phyloP scores from a whole-genome alignment of 2,797 vertebrate genomes.

The Rhabdophis nuchalis region DNA sequence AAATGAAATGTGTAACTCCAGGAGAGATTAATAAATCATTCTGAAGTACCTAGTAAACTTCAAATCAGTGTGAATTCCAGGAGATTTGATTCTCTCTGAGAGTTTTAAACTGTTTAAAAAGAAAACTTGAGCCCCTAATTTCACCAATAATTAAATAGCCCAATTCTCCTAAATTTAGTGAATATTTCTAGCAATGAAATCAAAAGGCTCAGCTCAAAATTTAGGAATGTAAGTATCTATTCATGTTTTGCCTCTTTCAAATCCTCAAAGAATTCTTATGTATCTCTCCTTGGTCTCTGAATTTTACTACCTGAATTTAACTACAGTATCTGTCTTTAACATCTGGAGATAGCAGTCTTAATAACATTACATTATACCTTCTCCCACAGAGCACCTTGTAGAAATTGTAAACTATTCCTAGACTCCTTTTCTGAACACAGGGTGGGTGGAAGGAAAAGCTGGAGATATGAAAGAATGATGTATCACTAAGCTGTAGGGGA shows the following conservation, averaged over 20 bases:
- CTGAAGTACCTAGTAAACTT: neutral
- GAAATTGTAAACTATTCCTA: neutral
- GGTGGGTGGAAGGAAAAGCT: neutral
- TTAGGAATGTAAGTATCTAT: neutral
- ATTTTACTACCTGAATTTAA: neutral
- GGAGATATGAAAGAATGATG: neutral
- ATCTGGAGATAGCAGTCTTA: neutral
- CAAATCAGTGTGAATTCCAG: neutral
- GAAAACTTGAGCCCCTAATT: neutral
- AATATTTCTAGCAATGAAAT: neutral
- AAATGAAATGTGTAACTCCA: neutral
- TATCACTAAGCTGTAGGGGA: neutral
- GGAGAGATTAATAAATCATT: neutral
- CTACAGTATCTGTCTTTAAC: neutral
- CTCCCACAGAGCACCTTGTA: neutral
- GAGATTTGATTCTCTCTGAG: neutral
- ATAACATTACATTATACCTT: neutral
- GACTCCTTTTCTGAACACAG: neutral
- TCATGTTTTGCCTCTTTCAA: neutral
- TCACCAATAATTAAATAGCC: neutral
- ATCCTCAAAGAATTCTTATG: neutral
- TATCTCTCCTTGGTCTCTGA: neutral
- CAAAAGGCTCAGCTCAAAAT: neutral
- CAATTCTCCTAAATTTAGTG: neutral
- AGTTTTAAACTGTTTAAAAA: neutral